phyloP scores from a whole-genome alignment of 2,113 vertebrate species.

The Archocentrus centrarchus region DNA sequence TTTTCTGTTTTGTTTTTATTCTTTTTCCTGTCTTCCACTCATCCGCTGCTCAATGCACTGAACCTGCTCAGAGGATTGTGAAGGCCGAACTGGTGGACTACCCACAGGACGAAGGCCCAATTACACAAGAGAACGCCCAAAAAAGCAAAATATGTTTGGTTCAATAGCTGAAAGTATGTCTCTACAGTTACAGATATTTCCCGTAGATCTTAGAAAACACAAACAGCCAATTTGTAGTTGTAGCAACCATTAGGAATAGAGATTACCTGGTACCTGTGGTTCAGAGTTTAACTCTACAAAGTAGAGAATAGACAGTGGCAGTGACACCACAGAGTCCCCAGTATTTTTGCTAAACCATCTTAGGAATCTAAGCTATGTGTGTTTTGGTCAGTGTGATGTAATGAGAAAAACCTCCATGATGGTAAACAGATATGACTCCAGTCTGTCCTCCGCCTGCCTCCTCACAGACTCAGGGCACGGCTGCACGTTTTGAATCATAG shows the following conservation, averaged over 20 bases:
- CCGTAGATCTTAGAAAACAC: slow-evolving; percentile 1
- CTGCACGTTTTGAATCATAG: background rate
- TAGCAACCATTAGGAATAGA: background rate
- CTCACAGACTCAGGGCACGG: background rate
- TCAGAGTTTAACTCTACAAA: slow-evolving; percentile 8
- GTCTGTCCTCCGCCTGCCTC: slow-evolving; percentile 5
- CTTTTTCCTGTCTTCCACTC: slow-evolving; percentile 41
- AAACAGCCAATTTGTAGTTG: slow-evolving; percentile 24
- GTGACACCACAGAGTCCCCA: background rate
- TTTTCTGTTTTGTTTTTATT: slow-evolving; percentile 21
- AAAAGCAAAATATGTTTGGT: slow-evolving; percentile 94
- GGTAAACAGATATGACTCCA: slow-evolving; percentile 9
- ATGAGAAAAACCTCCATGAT: slow-evolving; percentile 6
- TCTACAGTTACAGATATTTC: background rate
- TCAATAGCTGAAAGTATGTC: slow-evolving; percentile 87
- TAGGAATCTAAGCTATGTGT: background rate
- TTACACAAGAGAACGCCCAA: slow-evolving; percentile 79
- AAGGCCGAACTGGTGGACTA: slow-evolving; percentile 96
- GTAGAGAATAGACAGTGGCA: slow-evolving; percentile 9
- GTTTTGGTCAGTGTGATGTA: background rate
- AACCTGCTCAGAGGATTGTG: slow-evolving; percentile 88
- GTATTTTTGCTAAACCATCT: background rate
- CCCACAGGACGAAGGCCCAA: slow-evolving; percentile 88
- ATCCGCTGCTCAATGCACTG: slow-evolving; percentile 11
- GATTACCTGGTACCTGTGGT: background rate